Conservation (phyloP, 2,113 vertebrate species). For the Hippopotamus amphibius region DNA sequence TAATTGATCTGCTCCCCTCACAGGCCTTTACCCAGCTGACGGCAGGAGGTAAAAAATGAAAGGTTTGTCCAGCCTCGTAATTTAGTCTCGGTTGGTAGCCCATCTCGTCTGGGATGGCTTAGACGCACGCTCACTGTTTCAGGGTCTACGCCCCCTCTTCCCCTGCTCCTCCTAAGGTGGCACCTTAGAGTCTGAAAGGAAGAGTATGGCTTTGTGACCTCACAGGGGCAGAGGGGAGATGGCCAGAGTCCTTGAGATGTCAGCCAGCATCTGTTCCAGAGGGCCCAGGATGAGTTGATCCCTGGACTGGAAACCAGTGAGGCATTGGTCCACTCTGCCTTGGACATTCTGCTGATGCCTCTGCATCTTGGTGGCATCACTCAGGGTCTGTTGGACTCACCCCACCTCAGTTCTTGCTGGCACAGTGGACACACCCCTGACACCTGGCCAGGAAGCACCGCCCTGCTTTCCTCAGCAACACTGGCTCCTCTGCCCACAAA, state of each 20-base stretch:
- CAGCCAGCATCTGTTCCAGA: neutral
- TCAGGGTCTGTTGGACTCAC: rapidly evolving
- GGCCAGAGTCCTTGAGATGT: neutral
- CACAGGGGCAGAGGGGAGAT: neutral
- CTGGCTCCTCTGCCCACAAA: neutral
- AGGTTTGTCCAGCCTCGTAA: neutral
- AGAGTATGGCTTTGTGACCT: neutral
- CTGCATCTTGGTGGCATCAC: neutral
- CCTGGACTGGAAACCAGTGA: neutral
- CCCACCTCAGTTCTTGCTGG: neutral
- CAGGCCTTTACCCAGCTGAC: neutral
- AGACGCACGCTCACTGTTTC: neutral
- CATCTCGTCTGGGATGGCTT: neutral
- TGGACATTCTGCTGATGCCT: neutral
- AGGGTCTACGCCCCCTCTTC: neutral
- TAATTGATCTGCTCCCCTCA: slow-evolving; percentile 33
- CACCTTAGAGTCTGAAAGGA: no score
- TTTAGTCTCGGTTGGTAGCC: neutral
- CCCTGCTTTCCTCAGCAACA: neutral
- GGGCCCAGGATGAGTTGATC: no score
- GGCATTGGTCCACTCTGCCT: neutral
- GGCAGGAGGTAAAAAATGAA: neutral
- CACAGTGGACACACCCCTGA: neutral
- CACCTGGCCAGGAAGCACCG: neutral
- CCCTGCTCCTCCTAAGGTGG: neutral